These are phyloP conservation scores for Albula glossodonta DNA, from an alignment of 2,113 vertebrate genomes.

Conservation along the genomic window DNA sequence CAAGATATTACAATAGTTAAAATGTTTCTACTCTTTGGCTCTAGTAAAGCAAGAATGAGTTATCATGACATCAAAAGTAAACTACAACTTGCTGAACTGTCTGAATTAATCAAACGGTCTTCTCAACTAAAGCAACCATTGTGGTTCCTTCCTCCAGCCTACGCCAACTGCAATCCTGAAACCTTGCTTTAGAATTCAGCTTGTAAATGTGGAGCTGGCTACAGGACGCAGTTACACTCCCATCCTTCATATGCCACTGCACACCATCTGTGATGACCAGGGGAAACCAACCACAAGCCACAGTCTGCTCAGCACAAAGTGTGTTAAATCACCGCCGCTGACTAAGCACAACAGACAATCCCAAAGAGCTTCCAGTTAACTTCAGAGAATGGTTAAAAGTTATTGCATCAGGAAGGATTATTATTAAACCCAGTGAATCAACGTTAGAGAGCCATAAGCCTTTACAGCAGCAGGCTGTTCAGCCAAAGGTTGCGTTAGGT, in stretches of 20 bases:
- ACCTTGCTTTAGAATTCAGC: not conserved
- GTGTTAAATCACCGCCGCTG: not conserved
- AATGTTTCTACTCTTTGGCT: too few relatives aligned
- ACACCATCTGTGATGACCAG: too few relatives aligned
- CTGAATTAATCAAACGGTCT: too few relatives aligned
- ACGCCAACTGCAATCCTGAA: not conserved
- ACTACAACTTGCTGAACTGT: too few relatives aligned
- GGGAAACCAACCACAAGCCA: too few relatives aligned
- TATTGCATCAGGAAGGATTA: not conserved
- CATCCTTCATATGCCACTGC: too few relatives aligned
- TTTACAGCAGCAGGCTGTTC: not conserved
- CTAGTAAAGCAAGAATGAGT: too few relatives aligned
- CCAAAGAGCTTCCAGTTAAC: not conserved
- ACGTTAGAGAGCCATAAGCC: not conserved
- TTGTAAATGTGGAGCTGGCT: not conserved
- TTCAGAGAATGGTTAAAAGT: not conserved
- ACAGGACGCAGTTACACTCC: too few relatives aligned
- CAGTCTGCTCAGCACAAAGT: too few relatives aligned
- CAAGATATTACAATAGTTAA: too few relatives aligned
- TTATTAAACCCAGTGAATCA: not conserved
- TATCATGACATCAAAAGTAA: too few relatives aligned
- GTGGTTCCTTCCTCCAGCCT: not conserved
- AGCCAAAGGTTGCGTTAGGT: not conserved
- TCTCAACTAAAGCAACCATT: too few relatives aligned
- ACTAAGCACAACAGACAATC: not conserved